phyloP scores from a whole-genome alignment of 2,888 invertebrate species.

The Harpalus rubripes region DNA sequence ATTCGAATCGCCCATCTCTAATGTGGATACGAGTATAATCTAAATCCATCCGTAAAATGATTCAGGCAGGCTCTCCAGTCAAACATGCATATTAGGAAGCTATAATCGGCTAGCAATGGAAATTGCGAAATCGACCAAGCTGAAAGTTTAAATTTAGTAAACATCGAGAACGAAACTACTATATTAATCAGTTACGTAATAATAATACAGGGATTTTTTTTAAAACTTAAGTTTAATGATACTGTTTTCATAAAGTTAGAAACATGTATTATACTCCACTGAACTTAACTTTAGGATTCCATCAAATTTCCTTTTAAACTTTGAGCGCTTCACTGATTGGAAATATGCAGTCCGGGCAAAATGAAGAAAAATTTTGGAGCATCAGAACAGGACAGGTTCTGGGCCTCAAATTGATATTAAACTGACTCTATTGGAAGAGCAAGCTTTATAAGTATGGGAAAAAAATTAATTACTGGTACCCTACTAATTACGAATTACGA shows the following conservation, averaged over 20 bases:
- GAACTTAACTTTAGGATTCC: no score
- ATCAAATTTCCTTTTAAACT: not conserved
- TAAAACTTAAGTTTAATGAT: no score
- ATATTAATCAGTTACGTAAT: no score
- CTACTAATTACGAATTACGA: not conserved
- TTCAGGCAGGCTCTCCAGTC: not conserved
- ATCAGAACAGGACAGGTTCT: conserved; percentile 1
- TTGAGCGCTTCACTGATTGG: not conserved
- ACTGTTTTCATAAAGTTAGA: no score
- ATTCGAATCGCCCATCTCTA: no score
- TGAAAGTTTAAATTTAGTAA: no score
- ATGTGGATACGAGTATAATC: no score
- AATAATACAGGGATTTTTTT: no score
- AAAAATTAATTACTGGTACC: not conserved
- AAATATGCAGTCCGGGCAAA: not conserved
- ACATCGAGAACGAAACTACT: no score
- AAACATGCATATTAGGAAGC: not conserved
- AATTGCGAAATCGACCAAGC: not conserved
- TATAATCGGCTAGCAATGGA: not conserved
- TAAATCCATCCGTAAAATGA: not conserved
- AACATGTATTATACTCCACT: no score
- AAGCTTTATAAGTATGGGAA: not conserved
- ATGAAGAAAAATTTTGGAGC: not conserved
- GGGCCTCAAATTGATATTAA: conserved; percentile 1
- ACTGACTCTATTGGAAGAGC: not conserved